Conservation (phyloP, 2,888 invertebrate species). For the Seladonia tumulorum region DNA sequence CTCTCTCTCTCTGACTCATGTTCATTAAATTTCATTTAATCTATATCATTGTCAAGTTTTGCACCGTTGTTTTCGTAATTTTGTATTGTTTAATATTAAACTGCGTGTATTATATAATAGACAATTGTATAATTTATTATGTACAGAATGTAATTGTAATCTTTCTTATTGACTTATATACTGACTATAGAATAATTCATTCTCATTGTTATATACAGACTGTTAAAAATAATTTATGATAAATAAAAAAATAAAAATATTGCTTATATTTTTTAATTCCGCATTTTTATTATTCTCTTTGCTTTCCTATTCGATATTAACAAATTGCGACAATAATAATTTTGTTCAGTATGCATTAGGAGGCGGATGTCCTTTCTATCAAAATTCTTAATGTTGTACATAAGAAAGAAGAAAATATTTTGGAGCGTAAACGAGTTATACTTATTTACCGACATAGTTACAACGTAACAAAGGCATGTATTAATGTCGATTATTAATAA, state of each 20-base stretch:
- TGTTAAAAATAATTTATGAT: constrained; percentile 42
- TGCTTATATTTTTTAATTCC: constrained; percentile 14
- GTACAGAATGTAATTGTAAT: constrained; percentile 6
- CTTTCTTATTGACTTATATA: constrained; percentile 26
- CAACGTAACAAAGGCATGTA: background rate
- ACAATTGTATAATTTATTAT: constrained; percentile 26
- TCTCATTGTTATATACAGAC: constrained; percentile 15
- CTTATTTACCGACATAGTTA: background rate
- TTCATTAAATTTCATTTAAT: background rate
- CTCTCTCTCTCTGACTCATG: background rate
- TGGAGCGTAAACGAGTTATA: background rate
- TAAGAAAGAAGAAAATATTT: background rate
- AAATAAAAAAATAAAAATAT: background rate
- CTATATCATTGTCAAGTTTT: background rate
- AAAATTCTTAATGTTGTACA: background rate
- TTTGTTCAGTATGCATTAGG: background rate
- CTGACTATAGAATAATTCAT: constrained; percentile 1
- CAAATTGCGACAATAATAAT: background rate
- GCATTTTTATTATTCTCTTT: background rate
- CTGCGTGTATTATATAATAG: constrained; percentile 7
- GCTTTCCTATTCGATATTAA: background rate
- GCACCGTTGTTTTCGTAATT: background rate
- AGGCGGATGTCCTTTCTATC: background rate
- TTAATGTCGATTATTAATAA: constrained; percentile 24
- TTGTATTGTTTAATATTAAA: constrained; percentile 17